These are phyloP conservation scores for Pasiphila rectangulata DNA, from an alignment of 2,888 invertebrate species.

Conservation along the genomic window DNA sequence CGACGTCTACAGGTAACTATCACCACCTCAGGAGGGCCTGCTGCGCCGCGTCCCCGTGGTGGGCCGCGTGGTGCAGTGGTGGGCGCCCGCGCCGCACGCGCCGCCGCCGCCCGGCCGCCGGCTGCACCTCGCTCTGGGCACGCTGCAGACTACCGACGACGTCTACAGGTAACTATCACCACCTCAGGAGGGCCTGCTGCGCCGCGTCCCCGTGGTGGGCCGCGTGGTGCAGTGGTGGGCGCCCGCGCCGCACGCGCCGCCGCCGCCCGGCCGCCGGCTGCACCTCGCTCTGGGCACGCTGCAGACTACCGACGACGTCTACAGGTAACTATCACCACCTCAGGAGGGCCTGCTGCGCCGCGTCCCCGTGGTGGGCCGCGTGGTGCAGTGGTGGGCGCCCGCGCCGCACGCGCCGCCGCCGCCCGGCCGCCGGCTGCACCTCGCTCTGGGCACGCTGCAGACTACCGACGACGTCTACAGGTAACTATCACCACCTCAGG, in stretches of 20 bases:
- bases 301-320: constrained; percentile 70
- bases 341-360: too few species aligned
- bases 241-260: constrained; percentile 75
- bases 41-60: constrained; percentile 98
- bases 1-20: constrained; percentile 51
- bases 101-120: constrained; percentile 83
- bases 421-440: too few species aligned
- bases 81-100: constrained; percentile 84
- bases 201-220: constrained; percentile 97
- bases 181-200: too few species aligned
- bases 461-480: too few species aligned
- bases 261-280: constrained; percentile 89
- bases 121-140: constrained; percentile 91
- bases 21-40: too few species aligned
- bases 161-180: constrained; percentile 67
- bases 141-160: constrained; percentile 79
- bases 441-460: too few species aligned
- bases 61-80: constrained; percentile 97
- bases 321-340: constrained; percentile 43
- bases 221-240: constrained; percentile 98
- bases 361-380: too few species aligned
- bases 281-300: constrained; percentile 89
- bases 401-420: too few species aligned
- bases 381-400: too few species aligned
- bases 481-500: too few species aligned